Conservation (phyloP, 2,888 invertebrate species). For the Microplitis manilae region DNA sequence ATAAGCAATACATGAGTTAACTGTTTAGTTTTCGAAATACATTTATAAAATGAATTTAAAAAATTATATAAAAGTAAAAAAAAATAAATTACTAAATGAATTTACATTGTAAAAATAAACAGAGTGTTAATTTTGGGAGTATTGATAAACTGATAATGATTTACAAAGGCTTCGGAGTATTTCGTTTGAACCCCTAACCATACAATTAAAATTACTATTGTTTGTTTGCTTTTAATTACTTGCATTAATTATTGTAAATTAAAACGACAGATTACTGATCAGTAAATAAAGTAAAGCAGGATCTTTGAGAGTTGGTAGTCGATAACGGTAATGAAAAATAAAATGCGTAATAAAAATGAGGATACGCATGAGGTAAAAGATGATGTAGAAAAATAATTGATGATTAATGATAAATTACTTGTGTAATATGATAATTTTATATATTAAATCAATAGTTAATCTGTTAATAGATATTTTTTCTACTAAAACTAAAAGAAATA, state of each 20-base stretch:
- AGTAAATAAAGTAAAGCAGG: background rate
- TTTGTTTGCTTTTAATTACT: conserved; percentile 19
- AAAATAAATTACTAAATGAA: conserved; percentile 45
- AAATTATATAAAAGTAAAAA: background rate
- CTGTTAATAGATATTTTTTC: conserved; percentile 65
- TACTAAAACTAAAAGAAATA: conserved; percentile 53
- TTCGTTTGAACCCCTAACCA: conserved; percentile 56
- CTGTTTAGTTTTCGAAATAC: background rate
- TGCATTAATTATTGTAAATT: conserved; percentile 40
- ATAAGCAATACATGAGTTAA: background rate
- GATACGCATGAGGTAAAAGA: conserved; percentile 3
- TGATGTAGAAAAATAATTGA: background rate
- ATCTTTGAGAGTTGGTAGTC: background rate
- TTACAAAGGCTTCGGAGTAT: conserved; percentile 54
- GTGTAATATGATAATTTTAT: conserved; percentile 62
- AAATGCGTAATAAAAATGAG: background rate
- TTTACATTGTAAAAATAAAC: conserved; percentile 57
- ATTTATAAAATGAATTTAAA: background rate
- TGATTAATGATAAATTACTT: conserved; percentile 33
- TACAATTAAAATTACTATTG: conserved; percentile 22
- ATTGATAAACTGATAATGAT: conserved; percentile 58
- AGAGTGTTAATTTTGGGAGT: conserved; percentile 55
- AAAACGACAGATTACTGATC: background rate
- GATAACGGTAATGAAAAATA: background rate
- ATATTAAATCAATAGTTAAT: conserved; percentile 60